Evolutionary conservation across 2,113 vertebrate species (phyloP).

Genomic region (Pterocles burchelli): DNA sequence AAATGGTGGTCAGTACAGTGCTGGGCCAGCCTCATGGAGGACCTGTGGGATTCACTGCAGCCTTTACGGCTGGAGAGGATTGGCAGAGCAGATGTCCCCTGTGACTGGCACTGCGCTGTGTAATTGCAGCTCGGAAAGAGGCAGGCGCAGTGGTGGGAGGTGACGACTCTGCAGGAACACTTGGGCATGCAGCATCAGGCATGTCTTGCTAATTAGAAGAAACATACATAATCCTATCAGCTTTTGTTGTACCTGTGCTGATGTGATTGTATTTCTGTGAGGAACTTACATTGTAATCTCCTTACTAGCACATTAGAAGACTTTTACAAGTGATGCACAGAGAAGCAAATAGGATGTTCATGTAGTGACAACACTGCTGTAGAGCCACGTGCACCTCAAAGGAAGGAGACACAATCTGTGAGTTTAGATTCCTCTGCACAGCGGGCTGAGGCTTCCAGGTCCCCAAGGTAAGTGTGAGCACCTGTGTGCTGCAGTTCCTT

Average conservation of each 20-base stretch:
- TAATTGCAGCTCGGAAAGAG: not conserved
- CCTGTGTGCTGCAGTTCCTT: not conserved
- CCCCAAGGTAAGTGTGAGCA: not conserved
- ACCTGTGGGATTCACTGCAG: not conserved
- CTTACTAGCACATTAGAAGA: not conserved
- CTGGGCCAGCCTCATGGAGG: not conserved
- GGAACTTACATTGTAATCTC: not conserved
- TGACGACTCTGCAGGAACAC: rapidly evolving
- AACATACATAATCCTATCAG: not conserved
- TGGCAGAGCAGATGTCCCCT: not conserved
- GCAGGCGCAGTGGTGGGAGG: not conserved
- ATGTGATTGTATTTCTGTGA: not conserved
- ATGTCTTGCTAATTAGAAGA: not conserved
- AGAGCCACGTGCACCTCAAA: rapidly evolving
- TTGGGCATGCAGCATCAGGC: rapidly evolving
- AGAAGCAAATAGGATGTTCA: rapidly evolving
- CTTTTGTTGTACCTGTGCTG: not conserved
- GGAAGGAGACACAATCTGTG: not conserved
- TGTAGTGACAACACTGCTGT: not conserved
- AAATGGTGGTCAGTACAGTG: rapidly evolving
- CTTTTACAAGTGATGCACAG: not conserved
- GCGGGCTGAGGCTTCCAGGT: not conserved
- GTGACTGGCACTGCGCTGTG: not conserved
- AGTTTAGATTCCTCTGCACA: rapidly evolving
- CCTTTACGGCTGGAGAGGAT: not conserved